A percentile compares a stretch with the other conserved stretches of the same genome.
Conservation (phyloP, 2,113 vertebrate genomes). For the Galbula dea region DNA sequence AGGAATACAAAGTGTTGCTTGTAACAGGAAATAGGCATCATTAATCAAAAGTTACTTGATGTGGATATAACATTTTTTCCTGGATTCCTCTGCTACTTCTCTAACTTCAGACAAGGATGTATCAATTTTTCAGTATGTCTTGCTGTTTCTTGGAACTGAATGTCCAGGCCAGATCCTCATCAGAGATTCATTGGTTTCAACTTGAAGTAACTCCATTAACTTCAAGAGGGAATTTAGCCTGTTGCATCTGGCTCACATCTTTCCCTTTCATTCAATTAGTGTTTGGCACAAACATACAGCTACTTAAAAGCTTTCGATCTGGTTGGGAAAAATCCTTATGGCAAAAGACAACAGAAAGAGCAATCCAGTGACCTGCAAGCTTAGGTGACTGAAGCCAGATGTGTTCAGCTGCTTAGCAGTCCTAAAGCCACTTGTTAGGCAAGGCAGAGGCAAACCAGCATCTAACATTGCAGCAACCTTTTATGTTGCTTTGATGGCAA, state of each 20-base stretch:
- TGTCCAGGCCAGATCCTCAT: background rate
- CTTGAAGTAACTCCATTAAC: conserved; percentile 40
- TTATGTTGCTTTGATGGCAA: conserved; percentile 25
- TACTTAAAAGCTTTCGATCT: conserved; percentile 68
- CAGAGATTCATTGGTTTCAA: background rate
- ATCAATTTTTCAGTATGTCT: conserved; percentile 17
- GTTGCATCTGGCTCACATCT: conserved; percentile 60
- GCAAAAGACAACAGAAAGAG: conserved; percentile 59
- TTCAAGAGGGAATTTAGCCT: conserved; percentile 46
- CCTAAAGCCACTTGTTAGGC: conserved; percentile 27
- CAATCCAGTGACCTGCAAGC: conserved; percentile 50
- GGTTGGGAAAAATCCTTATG: conserved; percentile 49
- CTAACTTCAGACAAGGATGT: background rate
- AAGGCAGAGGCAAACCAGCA: background rate
- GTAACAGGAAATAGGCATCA: background rate
- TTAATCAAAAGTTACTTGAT: conserved; percentile 32
- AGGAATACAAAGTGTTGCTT: background rate
- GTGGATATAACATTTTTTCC: background rate
- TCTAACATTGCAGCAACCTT: background rate
- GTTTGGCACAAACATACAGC: conserved; percentile 58
- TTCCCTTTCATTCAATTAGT: conserved; percentile 60
- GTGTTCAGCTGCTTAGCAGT: conserved; percentile 34
- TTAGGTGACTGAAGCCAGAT: conserved; percentile 65
- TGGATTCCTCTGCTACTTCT: background rate
- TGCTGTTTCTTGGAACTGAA: conserved; percentile 4